Conservation (phyloP, 2,888 invertebrate genomes). For the Ametastegia equiseti region DNA sequence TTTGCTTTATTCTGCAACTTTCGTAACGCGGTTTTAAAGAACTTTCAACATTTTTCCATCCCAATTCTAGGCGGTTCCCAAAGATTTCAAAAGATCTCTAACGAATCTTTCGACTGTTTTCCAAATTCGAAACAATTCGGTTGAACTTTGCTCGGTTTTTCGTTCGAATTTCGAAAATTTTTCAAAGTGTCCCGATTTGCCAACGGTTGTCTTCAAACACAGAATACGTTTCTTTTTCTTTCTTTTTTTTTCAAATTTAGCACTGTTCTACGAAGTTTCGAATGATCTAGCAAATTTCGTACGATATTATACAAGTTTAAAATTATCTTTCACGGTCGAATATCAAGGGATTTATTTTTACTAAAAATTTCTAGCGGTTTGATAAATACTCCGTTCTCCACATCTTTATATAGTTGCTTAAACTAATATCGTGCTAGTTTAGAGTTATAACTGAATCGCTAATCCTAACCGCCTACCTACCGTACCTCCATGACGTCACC, state of each 20-base stretch:
- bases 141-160: too few species aligned
- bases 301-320: too few species aligned
- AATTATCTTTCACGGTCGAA: too few species aligned
- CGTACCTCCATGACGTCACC: conserved; percentile 35
- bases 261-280: too few species aligned
- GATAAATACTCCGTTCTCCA: not conserved
- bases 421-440: not conserved
- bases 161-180: not conserved
- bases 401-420: not conserved
- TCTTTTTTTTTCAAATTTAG: too few species aligned
- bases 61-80: not conserved
- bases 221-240: too few species aligned
- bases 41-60: not conserved
- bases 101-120: not conserved
- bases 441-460: not conserved
- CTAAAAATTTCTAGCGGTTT: not conserved
- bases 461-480: conserved; percentile 32
- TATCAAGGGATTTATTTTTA: too few species aligned
- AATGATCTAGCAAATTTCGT: too few species aligned
- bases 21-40: not conserved
- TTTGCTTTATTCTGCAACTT: not conserved
- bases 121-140: not conserved
- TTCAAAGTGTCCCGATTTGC: not conserved
- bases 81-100: not conserved
- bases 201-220: too few species aligned